Evolutionary conservation across 1,140 invertebrate genomes (phyloP), one percentile per base, ranked within the genome.

Genomic region (Bombus pyrosoma): DNA sequence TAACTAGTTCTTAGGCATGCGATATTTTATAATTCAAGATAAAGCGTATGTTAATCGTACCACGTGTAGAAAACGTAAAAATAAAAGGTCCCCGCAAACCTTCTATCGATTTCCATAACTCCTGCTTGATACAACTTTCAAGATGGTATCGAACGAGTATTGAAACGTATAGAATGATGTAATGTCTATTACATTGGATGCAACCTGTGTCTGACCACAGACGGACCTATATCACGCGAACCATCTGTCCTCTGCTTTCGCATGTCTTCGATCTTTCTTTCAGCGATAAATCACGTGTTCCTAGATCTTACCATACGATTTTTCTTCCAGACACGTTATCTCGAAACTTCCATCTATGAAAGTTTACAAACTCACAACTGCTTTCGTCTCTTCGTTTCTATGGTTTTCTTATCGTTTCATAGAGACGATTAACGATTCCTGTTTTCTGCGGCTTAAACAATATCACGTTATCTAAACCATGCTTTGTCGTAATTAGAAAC

Each of bases 171-270:
- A 34, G 57, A 43, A 66, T 66, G 77, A 79, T 68, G 18, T 18
- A 79, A 22, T 13, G 37, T 32, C 59, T n/a, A 25, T 39, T 41
- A 13, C n/a, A 47, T 68, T 8, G 39, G 9, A 18, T 15, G 39
- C 41, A 53, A 37, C 76, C 37, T 57, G 57, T 53, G 79, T 71
- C 66, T n/a, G 79, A 57, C 66, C 43, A 53, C 9, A 57, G 34
- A n/a, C 66, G 47, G 25, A 71, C 37, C 66, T 57, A n/a, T 81
- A 81, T 71, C 66, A 81, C 79, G 57, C 22, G 47, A 64, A 39
- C 10, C 22, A 32, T 78, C 28, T 32, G 34, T 62, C 37, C 34
- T 77, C 3, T 34, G 34, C 9, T 28, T 75, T 75, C 32, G 25
- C 47, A 4, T 32, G 47, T 57, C 47, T 57, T 57, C 25, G 13